A percentile compares a stretch with the other conserved stretches of the same genome.
Evolutionary conservation across 2,113 vertebrate genomes (phyloP).

Genomic region (Osmerus eperlanus): DNA sequence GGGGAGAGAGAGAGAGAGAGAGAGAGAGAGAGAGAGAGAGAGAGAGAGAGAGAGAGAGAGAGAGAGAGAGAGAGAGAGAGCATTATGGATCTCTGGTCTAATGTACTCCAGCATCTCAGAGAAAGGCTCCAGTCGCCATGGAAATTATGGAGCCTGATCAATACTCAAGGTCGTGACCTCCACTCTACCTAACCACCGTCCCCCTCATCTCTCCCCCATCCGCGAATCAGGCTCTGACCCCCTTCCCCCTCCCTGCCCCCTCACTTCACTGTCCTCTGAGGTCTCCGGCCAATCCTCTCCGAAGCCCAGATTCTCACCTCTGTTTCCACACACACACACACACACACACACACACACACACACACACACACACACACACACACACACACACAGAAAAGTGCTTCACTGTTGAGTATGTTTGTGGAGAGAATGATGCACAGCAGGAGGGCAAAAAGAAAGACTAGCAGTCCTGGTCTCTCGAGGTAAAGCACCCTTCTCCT

Average conservation of each 20-base stretch:
- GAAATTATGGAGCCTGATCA: conserved; percentile 97
- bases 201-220: conserved; percentile 8
- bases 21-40: conserved; percentile 33
- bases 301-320: not conserved
- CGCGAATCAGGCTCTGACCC: conserved; percentile 67
- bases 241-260: conserved; percentile 61
- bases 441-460: too few species aligned
- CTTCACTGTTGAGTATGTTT: too few species aligned
- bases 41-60: conserved; percentile 42
- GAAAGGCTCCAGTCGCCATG: conserved; percentile 88
- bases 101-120: conserved; percentile 97
- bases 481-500: too few species aligned
- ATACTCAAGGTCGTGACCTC: conserved; percentile 94
- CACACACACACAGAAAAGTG: too few species aligned
- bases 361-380: too few species aligned
- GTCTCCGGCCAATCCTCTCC: conserved; percentile 59
- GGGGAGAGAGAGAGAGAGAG: conserved; percentile 35
- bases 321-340: too few species aligned
- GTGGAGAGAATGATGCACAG: too few species aligned
- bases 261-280: conserved; percentile 51
- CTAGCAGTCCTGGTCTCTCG: too few species aligned
- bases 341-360: too few species aligned
- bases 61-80: conserved; percentile 39
- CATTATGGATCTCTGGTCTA: conserved; percentile 98
- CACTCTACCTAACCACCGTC: conserved; percentile 44